phyloP scores from a whole-genome alignment of 2,797 vertebrate species.

The Strix occidentalis region DNA sequence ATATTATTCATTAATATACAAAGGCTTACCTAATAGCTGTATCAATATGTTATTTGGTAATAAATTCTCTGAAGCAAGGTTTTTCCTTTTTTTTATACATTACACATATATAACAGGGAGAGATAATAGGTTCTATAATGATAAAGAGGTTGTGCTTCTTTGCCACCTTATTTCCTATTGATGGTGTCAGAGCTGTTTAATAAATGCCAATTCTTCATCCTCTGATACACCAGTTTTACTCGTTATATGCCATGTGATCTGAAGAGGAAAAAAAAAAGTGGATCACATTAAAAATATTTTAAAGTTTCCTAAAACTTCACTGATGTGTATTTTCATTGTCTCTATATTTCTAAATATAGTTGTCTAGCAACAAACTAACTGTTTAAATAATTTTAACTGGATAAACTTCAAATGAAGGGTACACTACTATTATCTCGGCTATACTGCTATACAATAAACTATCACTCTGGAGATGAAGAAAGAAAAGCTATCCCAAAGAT shows the following conservation, averaged over 20 bases:
- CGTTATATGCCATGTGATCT: neutral
- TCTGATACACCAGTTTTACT: neutral
- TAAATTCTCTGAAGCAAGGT: neutral
- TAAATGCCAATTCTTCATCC: neutral
- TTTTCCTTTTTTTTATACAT: neutral
- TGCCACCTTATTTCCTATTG: neutral
- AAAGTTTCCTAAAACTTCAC: neutral
- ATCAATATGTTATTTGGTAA: neutral
- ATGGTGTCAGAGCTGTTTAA: neutral
- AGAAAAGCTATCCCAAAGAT: neutral
- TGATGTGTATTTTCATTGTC: neutral
- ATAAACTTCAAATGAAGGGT: neutral
- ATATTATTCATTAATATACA: neutral
- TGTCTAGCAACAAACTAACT: neutral
- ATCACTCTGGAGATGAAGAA: neutral
- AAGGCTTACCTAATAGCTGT: neutral
- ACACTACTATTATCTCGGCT: neutral
- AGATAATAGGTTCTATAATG: neutral
- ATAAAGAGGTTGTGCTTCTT: neutral
- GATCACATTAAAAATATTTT: neutral
- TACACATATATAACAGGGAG: neutral
- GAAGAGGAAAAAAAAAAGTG: neutral
- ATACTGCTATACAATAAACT: neutral
- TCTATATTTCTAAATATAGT: neutral
- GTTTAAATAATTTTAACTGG: neutral